These are phyloP conservation scores for Emmelina monodactyla DNA, from an alignment of 2,888 invertebrate species.

Conservation along the genomic window DNA sequence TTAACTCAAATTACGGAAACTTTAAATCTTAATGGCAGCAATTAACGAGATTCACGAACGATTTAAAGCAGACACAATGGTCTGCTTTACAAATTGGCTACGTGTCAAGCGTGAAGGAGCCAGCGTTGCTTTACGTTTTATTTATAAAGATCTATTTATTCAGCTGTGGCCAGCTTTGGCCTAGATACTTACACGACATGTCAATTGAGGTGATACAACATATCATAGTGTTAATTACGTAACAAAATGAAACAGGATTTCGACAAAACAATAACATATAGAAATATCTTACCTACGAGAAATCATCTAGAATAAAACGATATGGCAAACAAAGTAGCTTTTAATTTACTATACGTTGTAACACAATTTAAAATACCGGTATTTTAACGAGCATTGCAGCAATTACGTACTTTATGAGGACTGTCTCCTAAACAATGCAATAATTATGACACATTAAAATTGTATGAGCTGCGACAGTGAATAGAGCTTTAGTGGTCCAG, in stretches of 20 bases:
- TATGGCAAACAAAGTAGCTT: no score
- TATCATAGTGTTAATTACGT: no score
- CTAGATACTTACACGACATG: constrained; percentile 47
- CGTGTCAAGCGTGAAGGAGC: constrained; percentile 20
- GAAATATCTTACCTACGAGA: no score
- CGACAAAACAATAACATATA: no score
- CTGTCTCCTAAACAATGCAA: constrained; percentile 23
- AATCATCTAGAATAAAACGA: no score
- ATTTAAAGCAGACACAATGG: constrained; percentile 13
- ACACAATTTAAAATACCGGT: constrained; percentile 6
- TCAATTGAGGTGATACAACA: constrained; percentile 21
- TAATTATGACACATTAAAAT: constrained; percentile 28
- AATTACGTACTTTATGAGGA: constrained; percentile 17
- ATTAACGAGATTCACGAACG: constrained; percentile 6
- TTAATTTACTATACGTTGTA: constrained; percentile 4
- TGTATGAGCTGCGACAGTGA: constrained; percentile 31
- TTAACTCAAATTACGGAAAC: no score
- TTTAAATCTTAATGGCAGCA: neutral
- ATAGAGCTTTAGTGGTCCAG: constrained; percentile 20
- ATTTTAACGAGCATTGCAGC: neutral
- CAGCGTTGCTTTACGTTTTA: constrained; percentile 32
- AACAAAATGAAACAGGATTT: no score
- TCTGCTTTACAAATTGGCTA: constrained; percentile 34
- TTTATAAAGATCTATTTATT: constrained; percentile 61
- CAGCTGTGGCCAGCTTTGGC: constrained; percentile 43